Base-by-base conservation (phyloP, 2,888 invertebrate species). In the Cataglyphis albicans region DNA sequence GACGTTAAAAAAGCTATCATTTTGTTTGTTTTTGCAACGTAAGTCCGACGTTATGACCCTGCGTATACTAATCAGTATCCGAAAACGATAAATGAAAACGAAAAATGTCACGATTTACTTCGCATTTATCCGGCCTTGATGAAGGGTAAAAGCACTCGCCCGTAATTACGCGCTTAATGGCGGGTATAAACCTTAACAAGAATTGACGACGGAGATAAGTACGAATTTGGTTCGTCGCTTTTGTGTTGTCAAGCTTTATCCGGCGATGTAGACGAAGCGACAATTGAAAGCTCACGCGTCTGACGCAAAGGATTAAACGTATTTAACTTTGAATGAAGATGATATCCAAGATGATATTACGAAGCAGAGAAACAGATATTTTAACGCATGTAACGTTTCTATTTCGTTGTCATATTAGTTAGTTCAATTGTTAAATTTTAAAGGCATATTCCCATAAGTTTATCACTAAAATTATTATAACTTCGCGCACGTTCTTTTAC, bases 61-160 rank as follows among this genome's bases (percentile, higher is more conserved):
- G 1, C 12, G 55, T 57, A 29, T 18, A 41, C 29, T 68, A 68
- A 76, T 76, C 76, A 41, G n/a, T 70, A 44, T 70, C 44, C 21
- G 4, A 44, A 44, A 61, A 59, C 6, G 59, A 7, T 12, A 32
- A 48, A 80, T 35, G 25, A 80, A 70, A 25, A 59, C 15, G 25
- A 44, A 61, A 80, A 80, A 70, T 80, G 72, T 59, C 72, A 25
- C 35, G 12, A 80, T 80, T 44, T 61, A 72, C 78, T 35, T 80
- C 5, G 70, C 15, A 70, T 70, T 78, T 70, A 70, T 44, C 18
- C 57, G 57, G 12, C 4, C 44, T 80, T 61, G 59, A 9, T 29
- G 25, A 61, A 59, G 59, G 59, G 18, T 70, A 35, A 44, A 70
- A 80, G 78, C 72, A 35, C 72, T 61, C 72, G 48, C 15, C 7